Evolutionary conservation across 2,888 invertebrate genomes (phyloP).

Genomic region (Tyria jacobaeae): DNA sequence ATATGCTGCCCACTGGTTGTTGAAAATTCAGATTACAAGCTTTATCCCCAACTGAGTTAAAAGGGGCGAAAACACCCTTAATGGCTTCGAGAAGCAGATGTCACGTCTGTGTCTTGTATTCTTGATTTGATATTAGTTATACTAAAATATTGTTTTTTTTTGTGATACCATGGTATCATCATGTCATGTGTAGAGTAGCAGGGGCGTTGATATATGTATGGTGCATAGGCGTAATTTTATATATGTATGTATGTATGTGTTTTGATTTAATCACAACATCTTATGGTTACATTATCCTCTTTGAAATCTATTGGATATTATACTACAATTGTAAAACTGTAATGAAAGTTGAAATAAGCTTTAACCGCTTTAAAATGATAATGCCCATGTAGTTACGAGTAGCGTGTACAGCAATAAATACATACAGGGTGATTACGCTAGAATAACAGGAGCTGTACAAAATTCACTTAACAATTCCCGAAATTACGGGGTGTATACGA

Average conservation of each 20-base stretch:
- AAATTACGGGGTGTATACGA: conserved; percentile 15
- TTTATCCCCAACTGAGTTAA: no score
- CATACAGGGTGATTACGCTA: conserved; percentile 11
- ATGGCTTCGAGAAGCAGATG: no score
- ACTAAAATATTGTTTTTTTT: no score
- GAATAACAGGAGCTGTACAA: conserved; percentile 6
- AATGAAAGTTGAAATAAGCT: not conserved
- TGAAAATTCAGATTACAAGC: no score
- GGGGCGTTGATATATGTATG: no score
- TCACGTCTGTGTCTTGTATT: no score
- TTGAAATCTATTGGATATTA: not conserved
- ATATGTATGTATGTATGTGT: not conserved
- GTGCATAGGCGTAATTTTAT: no score
- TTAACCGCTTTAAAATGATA: not conserved
- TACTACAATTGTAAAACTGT: not conserved
- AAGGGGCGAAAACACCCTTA: no score
- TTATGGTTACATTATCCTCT: not conserved
- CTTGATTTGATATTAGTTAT: no score
- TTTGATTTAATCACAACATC: not conserved
- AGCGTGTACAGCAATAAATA: conserved; percentile 7
- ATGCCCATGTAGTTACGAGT: not conserved
- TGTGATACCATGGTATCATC: no score
- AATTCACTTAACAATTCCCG: conserved; percentile 18
- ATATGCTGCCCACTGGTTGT: no score
- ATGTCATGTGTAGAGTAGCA: no score